Percentiles rank a stretch among this genome's conserved stretches.
phyloP scores from a whole-genome alignment of 2,113 vertebrate genomes.

The Microtus oregoni region DNA sequence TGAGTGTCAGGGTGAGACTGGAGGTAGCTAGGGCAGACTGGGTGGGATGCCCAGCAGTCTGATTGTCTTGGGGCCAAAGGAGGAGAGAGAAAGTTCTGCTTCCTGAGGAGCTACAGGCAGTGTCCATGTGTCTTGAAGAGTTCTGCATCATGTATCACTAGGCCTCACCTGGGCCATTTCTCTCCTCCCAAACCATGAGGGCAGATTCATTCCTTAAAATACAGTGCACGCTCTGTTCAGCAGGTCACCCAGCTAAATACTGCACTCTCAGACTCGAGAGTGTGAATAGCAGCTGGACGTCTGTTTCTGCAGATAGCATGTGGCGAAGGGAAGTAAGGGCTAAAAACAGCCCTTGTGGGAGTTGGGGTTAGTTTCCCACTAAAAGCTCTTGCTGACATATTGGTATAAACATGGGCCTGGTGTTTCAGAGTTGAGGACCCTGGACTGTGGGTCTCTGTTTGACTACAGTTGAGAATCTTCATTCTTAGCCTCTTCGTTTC shows the following conservation, averaged over 20 bases:
- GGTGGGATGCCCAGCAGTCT: neutral
- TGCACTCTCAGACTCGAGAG: neutral
- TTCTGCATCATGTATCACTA: neutral
- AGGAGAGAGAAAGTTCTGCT: neutral
- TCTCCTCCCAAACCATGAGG: neutral
- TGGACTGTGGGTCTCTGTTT: neutral
- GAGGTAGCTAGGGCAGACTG: neutral
- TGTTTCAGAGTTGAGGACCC: slow-evolving; percentile 27
- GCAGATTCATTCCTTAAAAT: neutral
- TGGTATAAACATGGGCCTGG: neutral
- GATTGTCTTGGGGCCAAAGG: neutral
- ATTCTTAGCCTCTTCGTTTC: neutral
- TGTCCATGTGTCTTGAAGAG: neutral
- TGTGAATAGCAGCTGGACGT: neutral
- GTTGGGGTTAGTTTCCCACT: neutral
- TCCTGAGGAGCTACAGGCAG: neutral
- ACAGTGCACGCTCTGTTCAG: neutral
- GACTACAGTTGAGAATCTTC: neutral
- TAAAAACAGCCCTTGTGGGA: neutral
- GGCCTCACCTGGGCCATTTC: neutral
- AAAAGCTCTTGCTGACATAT: neutral
- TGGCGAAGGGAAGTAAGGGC: neutral
- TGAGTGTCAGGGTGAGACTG: neutral
- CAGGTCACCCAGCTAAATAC: neutral
- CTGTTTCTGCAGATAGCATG: neutral